Evolutionary conservation across 1,140 invertebrate genomes (phyloP), one percentile per base, ranked within the genome.

Genomic region (Bombus soroeensis): DNA sequence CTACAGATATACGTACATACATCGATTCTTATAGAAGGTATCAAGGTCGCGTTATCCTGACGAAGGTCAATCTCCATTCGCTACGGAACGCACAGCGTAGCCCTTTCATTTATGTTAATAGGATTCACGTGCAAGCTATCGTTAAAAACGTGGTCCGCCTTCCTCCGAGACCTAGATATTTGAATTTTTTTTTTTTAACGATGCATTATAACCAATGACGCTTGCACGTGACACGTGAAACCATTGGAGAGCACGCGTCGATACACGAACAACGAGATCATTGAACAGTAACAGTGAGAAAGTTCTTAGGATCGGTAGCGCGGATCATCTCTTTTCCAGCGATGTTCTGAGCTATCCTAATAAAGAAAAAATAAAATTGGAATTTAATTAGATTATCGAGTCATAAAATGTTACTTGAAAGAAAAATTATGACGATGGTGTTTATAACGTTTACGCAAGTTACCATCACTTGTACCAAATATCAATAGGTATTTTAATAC

Each of bases 81-180:
- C 80, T 34, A 57, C 57, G 53, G 85, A 79, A 89, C 81, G 81
- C 81, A 77, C 6, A 57, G 83, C 78, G 59, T 53, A 34, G 43
- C 87, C 86, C 86, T 89, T 90, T 90, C 88, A 82, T 90, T 89
- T 90, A 89, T 87, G 88, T 87, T 87, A 90, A 89, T 90, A 62
- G 64, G 78, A 70, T 74, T 82, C 73, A 71, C 66, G 82, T 85
- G 78, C 34, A 70, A 57, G 62, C 64, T 78, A 73, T 68, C 53
- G 71, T 79, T 85, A 72, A 80, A 80, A 74, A 64, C 81, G 74
- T 75, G 74, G 43, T 39, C 83, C 77, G 76, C 68, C 39, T 80
- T 79, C 47, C 68, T 28, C 68, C 25, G 43, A 72, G 53, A 85
- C 76, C 82, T 84, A 79, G 71, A 80, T 85, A 85, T 85, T 72